Evolutionary conservation across 2,888 invertebrate species (phyloP), one percentile per base, ranked within the genome.

Genomic region (Agonopterix subpropinquella): DNA sequence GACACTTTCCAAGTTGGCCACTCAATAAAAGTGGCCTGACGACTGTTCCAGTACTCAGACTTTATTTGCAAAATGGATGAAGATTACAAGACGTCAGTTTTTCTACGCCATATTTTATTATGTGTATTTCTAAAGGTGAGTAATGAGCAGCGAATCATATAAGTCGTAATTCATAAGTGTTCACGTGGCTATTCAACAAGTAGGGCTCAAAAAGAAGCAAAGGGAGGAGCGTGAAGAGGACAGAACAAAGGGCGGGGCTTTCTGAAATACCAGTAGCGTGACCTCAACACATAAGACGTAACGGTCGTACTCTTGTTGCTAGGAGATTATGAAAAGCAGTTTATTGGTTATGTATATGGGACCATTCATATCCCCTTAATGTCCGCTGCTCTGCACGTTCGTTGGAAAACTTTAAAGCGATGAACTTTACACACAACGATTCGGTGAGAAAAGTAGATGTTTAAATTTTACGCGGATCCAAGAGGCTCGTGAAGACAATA

Each of bases 161-260:
- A 65, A 71, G 66, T 64, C 67, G 71, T 70, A 71, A 77, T 77
- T 80, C 73, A 76, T 70, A 66, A 71, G 70, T 61, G 72, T 73
- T 74, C 67, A 73, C 62, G 66, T 74, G 67, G 64, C 70, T 69
- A 77, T 79, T 84, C 77, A 85, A 79, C 80, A 80, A 78, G 79
- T 79, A 73, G 73, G 73, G 70, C 69, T 73, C 59, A 69, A 61
- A 71, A 79, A 77, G 75, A 81, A 76, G 62, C 67, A 69, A 73
- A 85, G 82, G 87, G 87, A 84, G 86, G 88, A 84, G 88, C 82
- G 69, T 67, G 55, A 74, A 75, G 74, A 79, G 79, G 73, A 73
- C 70, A 72, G 61, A 65, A 28, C 64, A 67, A 70, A 79, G 77
- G 80, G 86, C 82, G 85, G 85, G 77, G 78, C 78, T 72, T 71